Base-by-base conservation (phyloP, 2,113 vertebrate genomes). In the Calypte anna region DNA sequence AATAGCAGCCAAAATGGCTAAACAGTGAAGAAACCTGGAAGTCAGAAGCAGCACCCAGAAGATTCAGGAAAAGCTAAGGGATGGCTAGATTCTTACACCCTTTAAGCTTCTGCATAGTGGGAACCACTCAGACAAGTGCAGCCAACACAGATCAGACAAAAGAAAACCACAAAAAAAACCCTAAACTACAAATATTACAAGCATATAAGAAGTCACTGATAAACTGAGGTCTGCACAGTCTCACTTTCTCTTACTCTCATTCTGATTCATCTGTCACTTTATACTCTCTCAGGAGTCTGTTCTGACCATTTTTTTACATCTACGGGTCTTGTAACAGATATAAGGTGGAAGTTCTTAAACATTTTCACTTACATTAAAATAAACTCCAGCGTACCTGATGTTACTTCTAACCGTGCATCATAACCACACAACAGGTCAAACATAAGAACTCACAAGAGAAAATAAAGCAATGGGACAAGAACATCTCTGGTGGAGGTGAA, bases 171-270 rank as follows among this genome's bases (percentile, higher is more conserved):
- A 40, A 14, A 28, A 28, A 68, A 30, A 58, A 55, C 40, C 40
- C 40, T 40, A 40, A 40, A 40, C 40, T 40, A 40, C 40, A 40
- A 40, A 13, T 9, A 59, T 55, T 51, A 90, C 6, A 90, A 69
- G 79, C 66, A 70, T 11, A 86, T 3, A 30, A 36, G 10, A 80
- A 83, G 31, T 48, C 53, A 57, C 36, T 69, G 83, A 74, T 87
- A 81, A 86, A 77, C 27, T 38, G 38, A 93, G 14, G 7, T 86
- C 53, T 88, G 85, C 36, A 54, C 2, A 3, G 33, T 58, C 44
- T 88, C 64, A 51, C 28, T 93, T 85, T 91, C 67, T 81, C 84
- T 89, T 78, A 67, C 54, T 92, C 62, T 92, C 51, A 83, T 55
- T 81, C 76, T 91, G 61, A 69, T 91, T 84, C 59, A 90, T 70